Conservation (phyloP, 1,140 invertebrate genomes). For the Cecropterus lyciades region DNA sequence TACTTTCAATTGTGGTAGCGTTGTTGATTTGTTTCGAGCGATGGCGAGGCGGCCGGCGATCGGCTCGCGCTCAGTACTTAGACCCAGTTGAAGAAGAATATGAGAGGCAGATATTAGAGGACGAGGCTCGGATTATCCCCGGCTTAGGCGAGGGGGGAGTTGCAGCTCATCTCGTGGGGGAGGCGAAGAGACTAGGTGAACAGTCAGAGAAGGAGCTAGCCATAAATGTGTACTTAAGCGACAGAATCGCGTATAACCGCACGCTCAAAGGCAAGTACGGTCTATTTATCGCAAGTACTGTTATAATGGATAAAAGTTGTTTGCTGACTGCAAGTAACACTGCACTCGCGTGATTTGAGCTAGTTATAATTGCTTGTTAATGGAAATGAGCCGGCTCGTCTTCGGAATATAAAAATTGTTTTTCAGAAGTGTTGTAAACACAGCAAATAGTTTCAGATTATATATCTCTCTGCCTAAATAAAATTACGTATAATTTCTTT, state of each 20-base stretch:
- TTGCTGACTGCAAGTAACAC: slow-evolving; percentile 22
- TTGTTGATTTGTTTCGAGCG: slow-evolving; percentile 66
- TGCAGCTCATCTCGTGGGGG: slow-evolving; percentile 57
- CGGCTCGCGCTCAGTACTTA: slow-evolving; percentile 47
- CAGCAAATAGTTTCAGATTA: no score
- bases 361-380: slow-evolving; percentile 1
- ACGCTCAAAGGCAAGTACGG: slow-evolving; percentile 64
- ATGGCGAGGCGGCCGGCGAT: slow-evolving; percentile 66
- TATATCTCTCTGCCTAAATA: no score
- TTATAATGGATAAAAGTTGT: slow-evolving; percentile 34
- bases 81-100: slow-evolving; percentile 53
- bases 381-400: slow-evolving; percentile 9
- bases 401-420: not conserved
- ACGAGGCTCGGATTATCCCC: slow-evolving; percentile 67
- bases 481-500: no score
- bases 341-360: slow-evolving; percentile 22
- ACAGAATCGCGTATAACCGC: slow-evolving; percentile 72
- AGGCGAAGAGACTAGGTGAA: slow-evolving; percentile 63
- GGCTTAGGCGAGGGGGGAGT: slow-evolving; percentile 70
- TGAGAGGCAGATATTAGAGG: slow-evolving; percentile 65
- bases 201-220: slow-evolving; percentile 71
- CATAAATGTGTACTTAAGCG: slow-evolving; percentile 75
- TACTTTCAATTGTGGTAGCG: slow-evolving; percentile 61
- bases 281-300: slow-evolving; percentile 33
- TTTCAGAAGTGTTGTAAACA: not conserved